phyloP scores from a whole-genome alignment of 2,113 vertebrate species.

The Psilopsiagon aurifrons region DNA sequence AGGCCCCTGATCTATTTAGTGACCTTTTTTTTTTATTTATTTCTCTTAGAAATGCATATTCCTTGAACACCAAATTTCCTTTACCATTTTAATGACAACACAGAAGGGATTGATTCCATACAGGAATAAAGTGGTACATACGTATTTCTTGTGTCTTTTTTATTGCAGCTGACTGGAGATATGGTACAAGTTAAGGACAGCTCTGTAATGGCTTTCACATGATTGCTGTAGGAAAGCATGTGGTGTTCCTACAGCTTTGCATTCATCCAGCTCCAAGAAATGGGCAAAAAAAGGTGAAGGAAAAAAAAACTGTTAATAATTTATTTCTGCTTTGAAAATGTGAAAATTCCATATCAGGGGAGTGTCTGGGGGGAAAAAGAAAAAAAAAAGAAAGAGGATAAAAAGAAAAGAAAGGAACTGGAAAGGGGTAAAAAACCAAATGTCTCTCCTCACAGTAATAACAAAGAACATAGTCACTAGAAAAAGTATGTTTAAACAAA shows the following conservation, averaged over 20 bases:
- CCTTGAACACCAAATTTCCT: conserved; percentile 1
- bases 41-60: neutral
- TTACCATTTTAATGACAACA: neutral
- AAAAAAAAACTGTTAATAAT: neutral
- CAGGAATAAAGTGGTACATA: neutral
- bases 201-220: conserved; percentile 51
- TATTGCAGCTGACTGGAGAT: conserved; percentile 20
- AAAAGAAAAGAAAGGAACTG: neutral
- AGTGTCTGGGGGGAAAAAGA: neutral
- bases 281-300: accelerated
- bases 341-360: neutral
- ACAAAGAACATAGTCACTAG: neutral
- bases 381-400: neutral
- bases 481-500: conserved; percentile 8
- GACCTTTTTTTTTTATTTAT: neutral
- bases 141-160: conserved; percentile 28
- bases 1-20: too few relatives aligned
- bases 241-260: neutral
- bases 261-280: conserved; percentile 64
- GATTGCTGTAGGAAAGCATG: conserved; percentile 38
- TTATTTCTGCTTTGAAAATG: conserved; percentile 52
- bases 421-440: neutral
- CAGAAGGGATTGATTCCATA: conserved; percentile 23
- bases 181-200: conserved; percentile 49
- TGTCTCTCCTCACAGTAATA: neutral